Base-by-base conservation (phyloP, 2,888 invertebrate genomes). In the Ferdinandea cuprea region DNA sequence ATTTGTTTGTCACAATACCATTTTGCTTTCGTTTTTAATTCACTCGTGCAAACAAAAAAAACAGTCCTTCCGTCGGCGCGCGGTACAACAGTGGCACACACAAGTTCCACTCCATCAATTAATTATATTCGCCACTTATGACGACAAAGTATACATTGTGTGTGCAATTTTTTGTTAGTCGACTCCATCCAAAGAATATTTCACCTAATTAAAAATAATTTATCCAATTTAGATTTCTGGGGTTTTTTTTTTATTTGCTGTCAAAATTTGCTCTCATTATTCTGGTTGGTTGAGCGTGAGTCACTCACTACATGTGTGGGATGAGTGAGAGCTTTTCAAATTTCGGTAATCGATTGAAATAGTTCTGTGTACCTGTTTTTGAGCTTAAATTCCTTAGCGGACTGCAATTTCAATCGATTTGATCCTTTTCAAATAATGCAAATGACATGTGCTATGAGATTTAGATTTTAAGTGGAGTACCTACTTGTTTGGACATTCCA, bases 191-290 rank as follows among this genome's bases (percentile, higher is more conserved):
- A 32, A 28, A 25, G 56, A 72, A 77, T n/a, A n/a, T 68, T 73
- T 61, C 61, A 77, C 72, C 77, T 83, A 83, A 83, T 83, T 83
- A 83, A 83, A 72, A 72, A 66, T 72, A 63, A 61, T 77, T 68
- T 48, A 66, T 48, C 68, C 59, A 50, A 77, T 83, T 83, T 72
- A 54, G 65, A 59, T 25, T 83, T 63, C n/a, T n/a, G n/a, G n/a
- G n/a, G 13, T 6, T 40, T 40, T 15, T 48, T 76, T 69, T 25
- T 25, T 25, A 5, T 2, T 5, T 25, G 2, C 40, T 9, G 3
- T 11, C 19, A 61, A 68, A 50, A 56, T 48, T 65, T 13, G 56
- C 40, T 54, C 30, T 74, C 48, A 52, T 81, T 81, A 76, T 76
- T 76, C 65, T 65, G 76, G 44, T 72, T 54, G 65, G 71, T 19